Base-by-base conservation (phyloP, 2,113 vertebrate species). In the Myotis lucifugus region DNA sequence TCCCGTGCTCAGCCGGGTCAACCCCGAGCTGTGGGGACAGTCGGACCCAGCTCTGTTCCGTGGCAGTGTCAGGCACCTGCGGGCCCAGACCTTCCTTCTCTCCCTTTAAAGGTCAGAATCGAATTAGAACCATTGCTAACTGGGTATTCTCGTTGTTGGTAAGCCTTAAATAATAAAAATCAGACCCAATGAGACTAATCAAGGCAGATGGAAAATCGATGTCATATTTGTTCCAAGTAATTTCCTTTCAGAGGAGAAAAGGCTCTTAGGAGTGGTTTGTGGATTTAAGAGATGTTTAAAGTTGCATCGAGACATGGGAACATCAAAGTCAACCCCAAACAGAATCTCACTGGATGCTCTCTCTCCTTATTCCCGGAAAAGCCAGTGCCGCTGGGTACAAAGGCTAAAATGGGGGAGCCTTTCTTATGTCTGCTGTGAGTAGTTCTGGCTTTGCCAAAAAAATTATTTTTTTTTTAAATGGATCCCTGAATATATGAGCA, bases 21-120 rank as follows among this genome's bases (percentile, higher is more conserved):
- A 61, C 59, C 98, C 98, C 98, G 93, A 99, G 96, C 99, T 98
- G 91, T 7, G 32, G 52, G 82, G 74, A 95, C 17, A 73, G 7
- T 56, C 19, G 56, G 13, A 76, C 86, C 88, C 72, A 32, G 48
- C 50, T 50, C 88, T 37, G 84, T 42, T 82, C 95, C 56, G 34
- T 8, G 21, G 73, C 91, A 67, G 78, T 37, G 73, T 91, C 86
- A 69, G 94, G 95, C 85, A 0, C 46, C 15, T 9, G 34, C 21
- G 32, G 87, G 93, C 92, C 93, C 96, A 88, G 93, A 82, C 85
- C 91, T 93, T 84, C 91, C 91, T 94, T 66, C 82, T 77, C 93
- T 93, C 89, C 84, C 81, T 93, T 92, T 92, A 97, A 97, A 97
- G 97, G 97, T 97, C 96, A 82, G 61, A 78, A 96, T 97, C 92